These are phyloP conservation scores for Ferdinandea cuprea DNA, from an alignment of 2,888 invertebrate species.

Conservation along the genomic window DNA sequence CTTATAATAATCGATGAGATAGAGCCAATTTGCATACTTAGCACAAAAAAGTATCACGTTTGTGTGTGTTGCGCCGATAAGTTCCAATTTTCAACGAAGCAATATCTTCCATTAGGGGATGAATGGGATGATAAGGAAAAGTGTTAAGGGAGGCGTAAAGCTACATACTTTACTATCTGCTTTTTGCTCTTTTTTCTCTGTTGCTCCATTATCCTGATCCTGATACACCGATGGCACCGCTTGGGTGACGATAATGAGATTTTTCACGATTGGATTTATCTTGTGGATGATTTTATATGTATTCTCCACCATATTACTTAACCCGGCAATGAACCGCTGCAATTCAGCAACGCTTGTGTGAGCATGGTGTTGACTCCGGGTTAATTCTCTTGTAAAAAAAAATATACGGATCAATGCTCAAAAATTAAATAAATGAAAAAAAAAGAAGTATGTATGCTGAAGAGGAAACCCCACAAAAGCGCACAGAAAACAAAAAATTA, in stretches of 20 bases:
- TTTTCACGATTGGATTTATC: slow-evolving; percentile 55
- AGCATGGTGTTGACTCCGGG: slow-evolving; percentile 60
- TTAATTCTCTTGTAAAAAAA: slow-evolving; percentile 57
- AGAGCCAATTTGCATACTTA: slow-evolving; percentile 55
- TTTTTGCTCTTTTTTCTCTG: slow-evolving; percentile 1
- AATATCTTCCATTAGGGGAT: slow-evolving; percentile 36
- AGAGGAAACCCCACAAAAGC: slow-evolving; percentile 5
- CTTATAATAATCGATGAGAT: slow-evolving; percentile 56
- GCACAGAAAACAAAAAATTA: slow-evolving; percentile 35
- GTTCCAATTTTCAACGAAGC: slow-evolving; percentile 34
- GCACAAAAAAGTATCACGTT: slow-evolving; percentile 7
- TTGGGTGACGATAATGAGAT: slow-evolving; percentile 55
- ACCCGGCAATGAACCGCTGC: slow-evolving; percentile 39
- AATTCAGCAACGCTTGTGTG: slow-evolving; percentile 17
- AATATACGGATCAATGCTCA: slow-evolving; percentile 69
- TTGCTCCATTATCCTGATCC: slow-evolving; percentile 35
- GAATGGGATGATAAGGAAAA: slow-evolving; percentile 29
- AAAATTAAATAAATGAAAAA: slow-evolving; percentile 49
- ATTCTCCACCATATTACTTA: neutral
- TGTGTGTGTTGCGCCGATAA: slow-evolving; percentile 17
- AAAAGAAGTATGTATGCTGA: slow-evolving; percentile 9
- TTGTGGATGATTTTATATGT: slow-evolving; percentile 18
- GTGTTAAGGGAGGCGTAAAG: slow-evolving; percentile 27
- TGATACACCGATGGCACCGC: slow-evolving; percentile 11
- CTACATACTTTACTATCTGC: neutral